Evolutionary conservation across 1,140 invertebrate species (phyloP).

Genomic region (Bilobella aurantiaca): DNA sequence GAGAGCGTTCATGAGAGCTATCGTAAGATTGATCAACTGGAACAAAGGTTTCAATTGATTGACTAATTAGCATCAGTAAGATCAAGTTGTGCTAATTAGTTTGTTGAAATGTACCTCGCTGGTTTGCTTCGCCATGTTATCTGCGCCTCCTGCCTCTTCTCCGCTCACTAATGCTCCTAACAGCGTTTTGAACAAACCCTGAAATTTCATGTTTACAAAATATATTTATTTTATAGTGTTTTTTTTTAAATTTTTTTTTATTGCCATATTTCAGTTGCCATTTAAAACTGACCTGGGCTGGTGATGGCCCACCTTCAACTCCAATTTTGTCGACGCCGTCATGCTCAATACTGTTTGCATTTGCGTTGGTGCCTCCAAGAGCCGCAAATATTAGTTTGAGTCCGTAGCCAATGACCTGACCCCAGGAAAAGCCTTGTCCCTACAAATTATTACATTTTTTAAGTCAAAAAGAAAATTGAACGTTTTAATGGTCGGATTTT

Average conservation of each 20-base stretch:
- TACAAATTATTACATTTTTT: constrained; percentile 7
- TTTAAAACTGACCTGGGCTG: not conserved
- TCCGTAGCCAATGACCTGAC: constrained; percentile 53
- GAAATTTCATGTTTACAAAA: too few species aligned
- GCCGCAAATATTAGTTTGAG: constrained; percentile 71
- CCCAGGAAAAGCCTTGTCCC: constrained; percentile 37
- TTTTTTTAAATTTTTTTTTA: too few species aligned
- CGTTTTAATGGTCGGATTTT: not conserved
- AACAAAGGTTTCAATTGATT: constrained; percentile 19
- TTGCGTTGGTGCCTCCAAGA: constrained; percentile 53
- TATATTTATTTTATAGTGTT: too few species aligned
- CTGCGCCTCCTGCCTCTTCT: constrained; percentile 75
- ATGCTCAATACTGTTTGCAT: constrained; percentile 43
- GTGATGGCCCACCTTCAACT: constrained; percentile 47
- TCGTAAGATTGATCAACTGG: constrained; percentile 82
- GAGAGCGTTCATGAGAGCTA: constrained; percentile 75
- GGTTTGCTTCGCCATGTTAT: constrained; percentile 82
- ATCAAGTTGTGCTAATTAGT: not conserved
- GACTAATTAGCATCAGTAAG: not conserved
- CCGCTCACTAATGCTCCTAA: constrained; percentile 74
- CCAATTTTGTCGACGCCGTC: constrained; percentile 82
- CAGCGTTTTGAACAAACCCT: constrained; percentile 79
- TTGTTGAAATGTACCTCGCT: constrained; percentile 59
- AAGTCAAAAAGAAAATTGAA: constrained; percentile 3
- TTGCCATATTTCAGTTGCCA: too few species aligned